Conservation (phyloP, 2,113 vertebrate species). For the Aix galericulata region DNA sequence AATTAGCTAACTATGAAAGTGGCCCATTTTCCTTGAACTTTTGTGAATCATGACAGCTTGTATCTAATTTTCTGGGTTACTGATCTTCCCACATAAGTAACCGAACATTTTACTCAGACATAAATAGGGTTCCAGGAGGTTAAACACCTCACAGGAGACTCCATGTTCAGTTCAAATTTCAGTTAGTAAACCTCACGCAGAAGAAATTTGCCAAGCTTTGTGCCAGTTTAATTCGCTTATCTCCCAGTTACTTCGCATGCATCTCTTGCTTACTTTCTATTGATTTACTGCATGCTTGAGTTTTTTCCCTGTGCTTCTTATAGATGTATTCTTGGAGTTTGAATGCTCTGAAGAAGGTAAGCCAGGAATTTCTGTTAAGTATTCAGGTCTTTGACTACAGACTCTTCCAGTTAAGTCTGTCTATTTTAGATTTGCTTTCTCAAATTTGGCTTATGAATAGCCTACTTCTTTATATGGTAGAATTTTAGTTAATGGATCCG, state of each 20-base stretch:
- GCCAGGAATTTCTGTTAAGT: background rate
- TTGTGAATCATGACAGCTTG: background rate
- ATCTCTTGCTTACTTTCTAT: background rate
- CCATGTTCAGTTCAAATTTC: background rate
- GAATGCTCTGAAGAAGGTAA: background rate
- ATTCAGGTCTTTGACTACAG: background rate
- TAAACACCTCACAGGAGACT: background rate
- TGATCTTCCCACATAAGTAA: background rate
- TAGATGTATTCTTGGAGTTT: background rate
- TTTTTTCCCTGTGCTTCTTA: background rate
- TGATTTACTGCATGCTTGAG: background rate
- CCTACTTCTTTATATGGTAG: background rate
- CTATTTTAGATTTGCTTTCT: background rate
- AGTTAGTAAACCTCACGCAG: background rate
- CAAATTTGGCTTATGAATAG: background rate
- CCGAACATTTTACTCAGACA: background rate
- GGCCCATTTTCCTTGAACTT: background rate
- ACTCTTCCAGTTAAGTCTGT: background rate
- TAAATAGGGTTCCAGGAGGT: background rate
- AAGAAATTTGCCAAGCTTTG: background rate
- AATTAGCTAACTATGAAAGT: background rate
- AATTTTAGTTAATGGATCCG: background rate
- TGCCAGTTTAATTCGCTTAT: background rate
- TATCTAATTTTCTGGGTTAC: background rate
- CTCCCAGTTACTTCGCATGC: background rate